These are phyloP conservation scores for Caenorhabditis panamensis DNA, from an alignment of 2,888 invertebrate species.

Conservation along the genomic window DNA sequence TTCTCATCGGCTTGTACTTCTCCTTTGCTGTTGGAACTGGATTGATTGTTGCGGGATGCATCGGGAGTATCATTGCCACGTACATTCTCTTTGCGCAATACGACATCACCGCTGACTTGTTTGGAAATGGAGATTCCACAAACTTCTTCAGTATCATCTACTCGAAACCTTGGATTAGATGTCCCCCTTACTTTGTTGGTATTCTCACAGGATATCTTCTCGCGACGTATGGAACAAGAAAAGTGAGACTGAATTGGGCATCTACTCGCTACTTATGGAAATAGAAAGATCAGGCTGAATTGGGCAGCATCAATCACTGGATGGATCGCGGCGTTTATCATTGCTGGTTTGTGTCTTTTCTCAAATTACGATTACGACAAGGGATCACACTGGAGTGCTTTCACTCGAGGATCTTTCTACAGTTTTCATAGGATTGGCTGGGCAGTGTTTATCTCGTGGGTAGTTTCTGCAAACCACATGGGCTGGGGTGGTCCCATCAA, in stretches of 20 bases:
- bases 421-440: slow-evolving; percentile 80
- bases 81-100: slow-evolving; percentile 35
- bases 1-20: slow-evolving; percentile 55
- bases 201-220: slow-evolving; percentile 80
- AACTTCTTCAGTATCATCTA: slow-evolving; percentile 71
- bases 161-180: slow-evolving; percentile 81
- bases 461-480: slow-evolving; percentile 82
- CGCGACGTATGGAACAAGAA: slow-evolving; percentile 27
- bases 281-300: too few species aligned
- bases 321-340: slow-evolving; percentile 43
- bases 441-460: slow-evolving; percentile 82
- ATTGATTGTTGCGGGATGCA: slow-evolving; percentile 13
- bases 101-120: slow-evolving; percentile 28
- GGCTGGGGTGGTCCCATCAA: slow-evolving; percentile 82
- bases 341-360: slow-evolving; percentile 38
- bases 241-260: slow-evolving; percentile 24
- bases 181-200: slow-evolving; percentile 82
- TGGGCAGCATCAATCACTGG: too few species aligned
- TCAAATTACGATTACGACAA: slow-evolving; percentile 45
- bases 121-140: slow-evolving; percentile 34
- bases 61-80: slow-evolving; percentile 27
- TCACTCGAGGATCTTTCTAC: too few species aligned
- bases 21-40: slow-evolving; percentile 12
- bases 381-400: slow-evolving; percentile 52
- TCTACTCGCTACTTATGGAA: not conserved